Evolutionary conservation across 2,797 vertebrate species (phyloP).

Genomic region (Acropternis orthonyx): DNA sequence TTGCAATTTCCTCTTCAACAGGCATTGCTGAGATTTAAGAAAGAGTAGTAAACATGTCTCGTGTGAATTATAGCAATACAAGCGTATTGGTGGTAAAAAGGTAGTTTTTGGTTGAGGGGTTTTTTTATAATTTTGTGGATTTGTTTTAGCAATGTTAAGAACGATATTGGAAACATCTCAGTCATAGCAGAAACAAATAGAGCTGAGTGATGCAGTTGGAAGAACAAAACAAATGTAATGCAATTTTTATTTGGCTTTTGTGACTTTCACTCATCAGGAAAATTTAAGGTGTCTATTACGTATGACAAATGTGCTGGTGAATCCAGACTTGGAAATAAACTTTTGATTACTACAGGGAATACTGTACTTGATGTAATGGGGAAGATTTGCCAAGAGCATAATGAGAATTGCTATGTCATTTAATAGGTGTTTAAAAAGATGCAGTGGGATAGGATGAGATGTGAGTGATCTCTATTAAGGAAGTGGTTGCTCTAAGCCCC

Average conservation of each 20-base stretch:
- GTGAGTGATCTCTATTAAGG: neutral
- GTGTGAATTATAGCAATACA: neutral
- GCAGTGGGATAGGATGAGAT: neutral
- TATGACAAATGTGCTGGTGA: neutral
- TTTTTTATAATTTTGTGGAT: neutral
- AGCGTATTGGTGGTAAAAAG: neutral
- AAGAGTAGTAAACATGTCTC: neutral
- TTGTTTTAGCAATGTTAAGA: neutral
- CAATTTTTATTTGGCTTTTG: slow-evolving; percentile 21
- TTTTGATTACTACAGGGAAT: slow-evolving; percentile 14
- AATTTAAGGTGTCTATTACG: neutral
- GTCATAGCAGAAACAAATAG: neutral
- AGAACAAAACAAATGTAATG: neutral
- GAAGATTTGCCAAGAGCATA: neutral
- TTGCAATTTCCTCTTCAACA: neutral
- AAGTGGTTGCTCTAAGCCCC: neutral
- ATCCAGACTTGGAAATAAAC: neutral
- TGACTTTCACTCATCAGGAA: neutral
- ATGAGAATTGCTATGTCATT: slow-evolving; percentile 1
- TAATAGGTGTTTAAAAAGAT: neutral
- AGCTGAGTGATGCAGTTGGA: neutral
- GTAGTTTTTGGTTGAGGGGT: neutral
- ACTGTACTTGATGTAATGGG: neutral
- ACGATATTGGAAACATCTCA: neutral
- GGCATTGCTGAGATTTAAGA: neutral